Evolutionary conservation across 2,113 vertebrate species (phyloP).

Genomic region (Phyllostomus hastatus): DNA sequence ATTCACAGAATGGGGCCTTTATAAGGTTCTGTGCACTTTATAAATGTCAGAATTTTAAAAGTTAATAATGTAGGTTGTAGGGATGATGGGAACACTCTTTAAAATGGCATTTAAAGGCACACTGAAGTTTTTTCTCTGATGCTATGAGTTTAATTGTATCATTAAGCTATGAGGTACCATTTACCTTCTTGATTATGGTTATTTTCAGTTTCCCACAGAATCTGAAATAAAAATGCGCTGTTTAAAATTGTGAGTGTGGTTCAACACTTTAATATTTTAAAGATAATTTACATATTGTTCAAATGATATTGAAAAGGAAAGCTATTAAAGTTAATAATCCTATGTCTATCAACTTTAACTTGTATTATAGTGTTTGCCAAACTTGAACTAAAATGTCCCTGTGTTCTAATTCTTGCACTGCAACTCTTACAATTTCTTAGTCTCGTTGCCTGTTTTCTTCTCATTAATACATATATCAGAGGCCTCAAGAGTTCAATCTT

Average conservation of each 20-base stretch:
- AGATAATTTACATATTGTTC: not conserved
- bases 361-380: not conserved
- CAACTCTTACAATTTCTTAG: not conserved
- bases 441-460: not conserved
- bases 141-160: not conserved
- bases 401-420: not conserved
- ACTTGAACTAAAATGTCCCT: not conserved
- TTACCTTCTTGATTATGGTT: not conserved
- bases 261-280: not conserved
- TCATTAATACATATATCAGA: not conserved
- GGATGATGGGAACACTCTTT: not conserved
- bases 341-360: slow-evolving; percentile 35
- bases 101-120: slow-evolving; percentile 15
- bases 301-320: slow-evolving; percentile 17
- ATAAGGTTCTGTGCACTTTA: slow-evolving; percentile 19
- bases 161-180: not conserved
- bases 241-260: slow-evolving; percentile 2
- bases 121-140: not conserved
- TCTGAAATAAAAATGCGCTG: not conserved
- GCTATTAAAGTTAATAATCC: not conserved
- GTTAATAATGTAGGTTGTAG: not conserved
- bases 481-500: not conserved
- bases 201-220: not conserved
- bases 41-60: slow-evolving; percentile 35
- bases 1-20: slow-evolving; percentile 21